A percentile compares a stretch with the other conserved stretches of the same genome.
Conservation (phyloP, 30 jellyfish, hydroid and myxozoan genomes). For the Rhopilema esculentum region DNA sequence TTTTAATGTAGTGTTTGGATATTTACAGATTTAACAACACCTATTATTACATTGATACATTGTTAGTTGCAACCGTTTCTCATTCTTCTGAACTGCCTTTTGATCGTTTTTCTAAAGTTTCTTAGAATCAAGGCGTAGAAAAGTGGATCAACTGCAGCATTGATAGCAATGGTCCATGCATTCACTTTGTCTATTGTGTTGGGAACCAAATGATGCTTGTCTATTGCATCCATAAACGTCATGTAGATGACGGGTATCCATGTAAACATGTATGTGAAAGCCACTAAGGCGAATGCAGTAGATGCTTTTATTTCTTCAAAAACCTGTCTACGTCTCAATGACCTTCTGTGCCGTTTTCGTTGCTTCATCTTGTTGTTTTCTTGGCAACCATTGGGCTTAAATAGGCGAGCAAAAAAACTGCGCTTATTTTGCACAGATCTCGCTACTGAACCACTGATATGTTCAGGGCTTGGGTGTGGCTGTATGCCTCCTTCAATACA, state of each 20-base stretch:
- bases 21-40: too few species aligned
- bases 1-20: too few species aligned
- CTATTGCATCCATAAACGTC: slow-evolving; percentile 81
- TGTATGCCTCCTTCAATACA: background rate
- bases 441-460: background rate
- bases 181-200: slow-evolving; percentile 39
- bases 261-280: slow-evolving; percentile 86
- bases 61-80: background rate
- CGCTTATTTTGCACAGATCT: background rate
- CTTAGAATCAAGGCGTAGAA: slow-evolving; percentile 74
- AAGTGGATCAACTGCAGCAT: slow-evolving; percentile 79
- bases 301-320: slow-evolving; percentile 77
- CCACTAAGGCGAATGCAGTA: slow-evolving; percentile 86
- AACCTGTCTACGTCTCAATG: slow-evolving; percentile 34
- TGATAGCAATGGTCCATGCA: slow-evolving; percentile 75
- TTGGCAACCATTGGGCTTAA: background rate
- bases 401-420: background rate
- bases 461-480: background rate
- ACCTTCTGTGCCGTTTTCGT: slow-evolving; percentile 13
- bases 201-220: slow-evolving; percentile 49
- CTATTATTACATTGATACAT: background rate
- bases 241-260: slow-evolving; percentile 88
- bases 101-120: slow-evolving; percentile 72
- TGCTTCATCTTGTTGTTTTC: background rate
- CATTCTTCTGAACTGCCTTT: slow-evolving; percentile 52